Conservation (phyloP, 2,888 invertebrate genomes). For the Leptarthrus brevirostris region DNA sequence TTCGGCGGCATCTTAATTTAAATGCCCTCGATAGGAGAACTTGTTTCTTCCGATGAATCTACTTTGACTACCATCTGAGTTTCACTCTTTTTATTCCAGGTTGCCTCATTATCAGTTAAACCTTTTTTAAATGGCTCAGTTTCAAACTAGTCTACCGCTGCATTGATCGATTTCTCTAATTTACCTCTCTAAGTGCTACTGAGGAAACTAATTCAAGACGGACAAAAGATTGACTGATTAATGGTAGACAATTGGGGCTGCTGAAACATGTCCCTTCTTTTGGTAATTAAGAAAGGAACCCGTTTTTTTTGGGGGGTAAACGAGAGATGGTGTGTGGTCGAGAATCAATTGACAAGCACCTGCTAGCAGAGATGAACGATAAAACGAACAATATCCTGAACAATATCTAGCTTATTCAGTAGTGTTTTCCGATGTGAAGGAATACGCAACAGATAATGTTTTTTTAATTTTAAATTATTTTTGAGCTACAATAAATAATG, state of each 20-base stretch:
- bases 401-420: too few species aligned
- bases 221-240: constrained; percentile 41
- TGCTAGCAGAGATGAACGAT: not conserved
- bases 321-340: constrained; percentile 17
- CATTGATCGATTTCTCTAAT: not conserved
- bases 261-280: constrained; percentile 9
- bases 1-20: constrained; percentile 22
- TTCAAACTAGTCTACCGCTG: not conserved
- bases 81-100: not conserved
- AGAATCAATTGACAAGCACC: constrained; percentile 9
- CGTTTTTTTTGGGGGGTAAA: not conserved
- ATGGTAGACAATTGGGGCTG: constrained; percentile 21
- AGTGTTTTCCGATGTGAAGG: too few species aligned
- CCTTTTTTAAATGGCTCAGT: not conserved
- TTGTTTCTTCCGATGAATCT: not conserved
- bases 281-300: constrained; percentile 27
- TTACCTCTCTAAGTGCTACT: constrained; percentile 14
- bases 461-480: too few species aligned
- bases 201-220: constrained; percentile 28
- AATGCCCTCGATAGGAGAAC: constrained; percentile 11
- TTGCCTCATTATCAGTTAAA: not conserved
- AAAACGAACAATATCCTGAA: too few species aligned
- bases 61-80: not conserved
- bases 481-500: too few species aligned
- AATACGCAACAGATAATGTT: too few species aligned